Conservation (phyloP, 2,888 invertebrate genomes). For the Eristalis intricaria region DNA sequence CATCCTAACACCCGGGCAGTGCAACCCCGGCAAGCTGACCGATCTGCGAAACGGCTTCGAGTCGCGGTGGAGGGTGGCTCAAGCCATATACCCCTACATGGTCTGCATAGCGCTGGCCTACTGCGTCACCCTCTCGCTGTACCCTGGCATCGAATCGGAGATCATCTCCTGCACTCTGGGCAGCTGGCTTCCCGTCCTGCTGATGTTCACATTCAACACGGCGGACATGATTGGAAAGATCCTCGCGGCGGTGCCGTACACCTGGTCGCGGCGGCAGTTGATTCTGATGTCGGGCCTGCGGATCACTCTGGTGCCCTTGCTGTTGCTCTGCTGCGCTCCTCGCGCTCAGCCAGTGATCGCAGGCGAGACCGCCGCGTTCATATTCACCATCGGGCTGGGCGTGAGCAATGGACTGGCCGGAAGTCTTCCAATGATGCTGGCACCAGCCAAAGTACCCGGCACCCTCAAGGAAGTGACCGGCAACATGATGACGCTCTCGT, state of each 20-base stretch:
- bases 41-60: slow-evolving; percentile 80
- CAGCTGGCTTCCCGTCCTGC: slow-evolving; percentile 95
- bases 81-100: slow-evolving; percentile 95
- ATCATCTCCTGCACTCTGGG: slow-evolving; percentile 91
- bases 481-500: slow-evolving; percentile 96
- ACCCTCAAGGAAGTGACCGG: slow-evolving; percentile 94
- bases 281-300: slow-evolving; percentile 89
- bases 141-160: slow-evolving; percentile 95
- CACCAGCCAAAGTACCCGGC: slow-evolving; percentile 92
- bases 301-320: slow-evolving; percentile 89
- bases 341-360: slow-evolving; percentile 88
- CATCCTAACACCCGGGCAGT: slow-evolving; percentile 79
- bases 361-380: slow-evolving; percentile 85
- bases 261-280: slow-evolving; percentile 91
- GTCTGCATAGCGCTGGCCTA: slow-evolving; percentile 93
- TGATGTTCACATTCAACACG: slow-evolving; percentile 94
- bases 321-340: slow-evolving; percentile 92
- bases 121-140: slow-evolving; percentile 93
- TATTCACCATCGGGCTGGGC: slow-evolving; percentile 88
- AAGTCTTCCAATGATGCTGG: slow-evolving; percentile 95
- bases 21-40: slow-evolving; percentile 79
- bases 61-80: slow-evolving; percentile 90
- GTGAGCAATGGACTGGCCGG: slow-evolving; percentile 94
- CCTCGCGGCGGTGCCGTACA: slow-evolving; percentile 89
- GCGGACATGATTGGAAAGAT: slow-evolving; percentile 91